phyloP scores from a whole-genome alignment of 2,113 vertebrate species.

The Dascyllus trimaculatus region DNA sequence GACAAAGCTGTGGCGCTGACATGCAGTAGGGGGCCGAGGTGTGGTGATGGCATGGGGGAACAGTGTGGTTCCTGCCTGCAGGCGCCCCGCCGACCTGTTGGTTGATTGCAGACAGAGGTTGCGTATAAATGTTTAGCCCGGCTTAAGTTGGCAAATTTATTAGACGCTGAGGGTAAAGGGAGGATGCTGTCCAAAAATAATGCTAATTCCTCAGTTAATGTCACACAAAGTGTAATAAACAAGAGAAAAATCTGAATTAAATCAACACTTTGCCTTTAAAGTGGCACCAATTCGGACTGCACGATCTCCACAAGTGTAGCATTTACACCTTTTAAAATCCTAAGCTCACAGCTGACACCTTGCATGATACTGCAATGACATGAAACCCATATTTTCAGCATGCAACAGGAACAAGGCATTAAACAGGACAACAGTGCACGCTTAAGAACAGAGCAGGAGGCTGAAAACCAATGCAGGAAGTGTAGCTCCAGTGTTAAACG shows the following conservation, averaged over 20 bases:
- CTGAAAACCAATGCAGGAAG: neutral
- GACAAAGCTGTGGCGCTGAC: conserved; percentile 37
- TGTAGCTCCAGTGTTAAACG: neutral
- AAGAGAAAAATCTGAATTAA: neutral
- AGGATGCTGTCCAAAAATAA: neutral
- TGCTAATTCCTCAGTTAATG: neutral
- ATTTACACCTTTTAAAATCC: neutral
- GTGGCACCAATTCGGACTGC: no score
- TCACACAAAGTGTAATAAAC: neutral
- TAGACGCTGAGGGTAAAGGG: neutral
- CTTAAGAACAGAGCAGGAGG: conserved; percentile 7
- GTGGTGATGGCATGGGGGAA: conserved; percentile 40
- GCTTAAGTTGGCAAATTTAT: conserved; percentile 3
- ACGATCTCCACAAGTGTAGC: no score
- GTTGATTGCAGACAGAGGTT: conserved; percentile 56
- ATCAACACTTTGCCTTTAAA: neutral
- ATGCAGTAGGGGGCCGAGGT: conserved; percentile 35
- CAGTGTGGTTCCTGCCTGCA: conserved; percentile 47
- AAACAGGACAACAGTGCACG: neutral
- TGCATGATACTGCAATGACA: neutral
- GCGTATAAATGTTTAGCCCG: conserved; percentile 12
- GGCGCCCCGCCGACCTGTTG: conserved; percentile 44
- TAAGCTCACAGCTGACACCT: neutral
- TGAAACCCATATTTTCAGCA: neutral
- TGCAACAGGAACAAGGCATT: neutral